These are phyloP conservation scores for Odontamblyopus rebecca DNA, from an alignment of 2,797 vertebrate species.

Conservation along the genomic window DNA sequence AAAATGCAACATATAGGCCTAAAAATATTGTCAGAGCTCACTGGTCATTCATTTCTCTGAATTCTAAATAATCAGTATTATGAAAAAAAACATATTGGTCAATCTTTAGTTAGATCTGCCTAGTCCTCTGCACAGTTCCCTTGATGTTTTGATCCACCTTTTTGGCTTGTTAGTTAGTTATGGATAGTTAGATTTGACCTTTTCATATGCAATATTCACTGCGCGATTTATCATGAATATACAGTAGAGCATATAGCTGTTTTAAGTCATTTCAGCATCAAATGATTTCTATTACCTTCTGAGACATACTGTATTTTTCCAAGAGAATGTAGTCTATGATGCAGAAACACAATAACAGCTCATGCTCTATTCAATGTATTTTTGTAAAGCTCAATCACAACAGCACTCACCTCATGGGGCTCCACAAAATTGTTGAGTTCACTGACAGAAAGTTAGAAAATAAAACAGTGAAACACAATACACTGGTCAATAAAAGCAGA, in stretches of 20 bases:
- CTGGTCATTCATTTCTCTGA: no score
- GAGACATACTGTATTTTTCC: no score
- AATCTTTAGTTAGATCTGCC: background rate
- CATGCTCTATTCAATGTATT: background rate
- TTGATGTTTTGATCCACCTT: background rate
- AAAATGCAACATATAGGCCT: no score
- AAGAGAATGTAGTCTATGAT: no score
- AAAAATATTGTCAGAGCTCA: no score
- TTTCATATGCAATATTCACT: background rate
- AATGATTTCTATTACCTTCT: no score
- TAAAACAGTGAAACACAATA: background rate
- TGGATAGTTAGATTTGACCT: background rate
- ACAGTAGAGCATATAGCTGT: no score
- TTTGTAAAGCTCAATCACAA: background rate
- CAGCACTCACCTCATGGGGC: background rate
- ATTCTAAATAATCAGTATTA: no score
- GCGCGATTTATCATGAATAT: background rate
- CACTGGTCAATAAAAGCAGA: no score
- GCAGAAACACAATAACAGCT: background rate
- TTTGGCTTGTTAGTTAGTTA: background rate
- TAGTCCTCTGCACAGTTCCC: background rate
- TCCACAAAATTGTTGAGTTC: background rate
- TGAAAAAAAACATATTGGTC: no score
- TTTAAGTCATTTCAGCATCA: no score
- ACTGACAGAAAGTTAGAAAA: no score